Percentiles rank a stretch among this genome's conserved stretches.
Evolutionary conservation across 2,797 vertebrate genomes (phyloP).

Genomic region (Oreonectes daqikongensis): DNA sequence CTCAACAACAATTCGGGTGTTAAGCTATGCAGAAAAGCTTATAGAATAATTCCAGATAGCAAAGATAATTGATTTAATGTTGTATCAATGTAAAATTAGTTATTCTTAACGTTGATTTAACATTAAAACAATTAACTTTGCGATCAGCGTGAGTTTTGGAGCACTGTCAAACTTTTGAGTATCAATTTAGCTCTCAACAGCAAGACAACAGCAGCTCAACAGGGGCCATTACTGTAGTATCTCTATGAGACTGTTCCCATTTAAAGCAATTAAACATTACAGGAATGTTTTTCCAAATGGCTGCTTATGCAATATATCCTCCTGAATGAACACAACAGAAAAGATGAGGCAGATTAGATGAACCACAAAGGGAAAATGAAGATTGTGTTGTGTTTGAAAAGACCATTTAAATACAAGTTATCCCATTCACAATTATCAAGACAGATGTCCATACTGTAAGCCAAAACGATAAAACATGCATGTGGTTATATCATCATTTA

Average conservation of each 20-base stretch:
- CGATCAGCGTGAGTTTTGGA: background rate
- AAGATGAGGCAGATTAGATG: background rate
- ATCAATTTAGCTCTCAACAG: background rate
- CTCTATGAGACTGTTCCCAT: constrained; percentile 56
- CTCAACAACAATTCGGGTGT: too few relatives aligned
- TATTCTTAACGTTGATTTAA: too few relatives aligned
- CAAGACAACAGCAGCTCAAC: constrained; percentile 52
- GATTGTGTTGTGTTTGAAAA: background rate
- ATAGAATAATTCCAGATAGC: too few relatives aligned
- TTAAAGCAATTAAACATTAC: constrained; percentile 64
- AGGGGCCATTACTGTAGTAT: constrained; percentile 62
- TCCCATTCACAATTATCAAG: constrained; percentile 6
- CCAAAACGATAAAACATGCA: constrained; percentile 17
- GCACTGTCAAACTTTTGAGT: constrained; percentile 20
- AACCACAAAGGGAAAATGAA: constrained; percentile 1
- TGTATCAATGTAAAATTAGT: too few relatives aligned
- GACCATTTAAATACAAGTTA: background rate
- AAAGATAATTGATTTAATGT: too few relatives aligned
- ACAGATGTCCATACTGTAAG: constrained; percentile 21
- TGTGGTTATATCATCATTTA: constrained; percentile 1
- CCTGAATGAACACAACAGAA: constrained; percentile 41
- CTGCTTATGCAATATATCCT: constrained; percentile 49
- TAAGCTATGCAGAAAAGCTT: too few relatives aligned
- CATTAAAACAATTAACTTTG: too few relatives aligned
- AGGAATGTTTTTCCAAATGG: constrained; percentile 55